Conservation (phyloP, 2,797 vertebrate species). For the Sebastes vulpes region DNA sequence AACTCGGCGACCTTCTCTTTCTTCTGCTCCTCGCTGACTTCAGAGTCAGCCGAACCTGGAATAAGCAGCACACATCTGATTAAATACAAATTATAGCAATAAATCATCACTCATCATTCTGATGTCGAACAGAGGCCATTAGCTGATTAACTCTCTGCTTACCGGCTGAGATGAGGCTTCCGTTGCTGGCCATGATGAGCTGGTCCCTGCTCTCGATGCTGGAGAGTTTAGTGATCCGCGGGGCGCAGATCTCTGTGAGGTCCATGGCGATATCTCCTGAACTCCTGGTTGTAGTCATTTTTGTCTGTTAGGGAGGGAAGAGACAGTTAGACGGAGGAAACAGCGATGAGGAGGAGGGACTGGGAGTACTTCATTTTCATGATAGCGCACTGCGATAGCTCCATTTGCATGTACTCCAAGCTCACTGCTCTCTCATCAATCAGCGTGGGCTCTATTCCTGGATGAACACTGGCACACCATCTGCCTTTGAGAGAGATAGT, state of each 20-base stretch:
- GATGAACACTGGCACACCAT: constrained; percentile 60
- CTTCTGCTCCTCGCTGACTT: constrained; percentile 93
- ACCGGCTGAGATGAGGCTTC: constrained; percentile 97
- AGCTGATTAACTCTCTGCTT: constrained; percentile 33
- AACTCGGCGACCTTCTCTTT: constrained; percentile 94
- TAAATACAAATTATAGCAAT: constrained; percentile 26
- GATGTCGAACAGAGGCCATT: not conserved
- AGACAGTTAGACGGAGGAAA: constrained; percentile 3
- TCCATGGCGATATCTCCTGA: constrained; percentile 96
- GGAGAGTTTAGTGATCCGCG: constrained; percentile 88
- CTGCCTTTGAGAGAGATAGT: constrained; percentile 57
- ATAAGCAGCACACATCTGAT: constrained; percentile 12
- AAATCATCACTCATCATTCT: constrained; percentile 16
- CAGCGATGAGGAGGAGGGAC: not conserved
- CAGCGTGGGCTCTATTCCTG: constrained; percentile 65
- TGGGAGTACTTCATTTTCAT: constrained; percentile 55
- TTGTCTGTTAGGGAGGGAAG: constrained; percentile 83
- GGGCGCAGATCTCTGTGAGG: constrained; percentile 90
- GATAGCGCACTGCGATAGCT: constrained; percentile 32
- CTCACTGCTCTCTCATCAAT: constrained; percentile 63
- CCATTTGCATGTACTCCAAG: constrained; percentile 56
- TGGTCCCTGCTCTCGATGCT: constrained; percentile 90
- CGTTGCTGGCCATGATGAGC: constrained; percentile 96
- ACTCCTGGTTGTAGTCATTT: constrained; percentile 92
- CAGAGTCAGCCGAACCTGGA: constrained; percentile 94